Base-by-base conservation (phyloP, 2,797 vertebrate species). In the Sitta carolinensis region DNA sequence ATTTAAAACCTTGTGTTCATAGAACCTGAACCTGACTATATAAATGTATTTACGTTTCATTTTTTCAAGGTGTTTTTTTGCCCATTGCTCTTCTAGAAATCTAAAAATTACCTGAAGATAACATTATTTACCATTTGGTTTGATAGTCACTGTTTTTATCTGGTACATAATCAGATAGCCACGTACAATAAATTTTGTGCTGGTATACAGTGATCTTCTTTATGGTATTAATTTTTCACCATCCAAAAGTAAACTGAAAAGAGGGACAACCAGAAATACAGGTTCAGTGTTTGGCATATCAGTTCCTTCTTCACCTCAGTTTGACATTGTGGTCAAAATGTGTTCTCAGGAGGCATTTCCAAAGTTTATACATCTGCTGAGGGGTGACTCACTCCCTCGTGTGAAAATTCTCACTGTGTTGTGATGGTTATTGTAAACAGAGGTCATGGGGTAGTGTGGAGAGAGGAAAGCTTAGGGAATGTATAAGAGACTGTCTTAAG, bases 231-330 rank as follows among this genome's bases (percentile, higher is more conserved):
- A 5, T 74, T 76, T 72, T 74, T 77, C 51, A 88, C 4, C 21
- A 55, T 42, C 10, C 36, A 69, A 73, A 90, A 84, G 10, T 30
- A 89, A 90, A 73, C 15, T 18, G 32, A 42, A 69, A 76, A 61
- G 11, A 30, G 82, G 9, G 8, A 76, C 15, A 63, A 48, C 4
- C n/a, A 67, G 77, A 70, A 73, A 73, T 30, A 67, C 2, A 90
- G 25, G 4, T 29, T 7, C 10, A 21, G 25, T 11, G 6, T 74
- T 79, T 89, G 17, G 3, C 3, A 0, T n/a, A 0, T 8, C 57
- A 36, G 16, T 59, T 22, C 9, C 6, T 66, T 62, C 64, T 61
- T 79, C 38, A 40, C 26, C 23, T 87, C 52, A 57, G 1, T 23
- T 58, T 76, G 19, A 13, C 45, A 52, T 9, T n/a, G 27, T 7